Evolutionary conservation across 2,888 invertebrate species (phyloP), one percentile per base, ranked within the genome.

Genomic region (Electrophaes corylata): DNA sequence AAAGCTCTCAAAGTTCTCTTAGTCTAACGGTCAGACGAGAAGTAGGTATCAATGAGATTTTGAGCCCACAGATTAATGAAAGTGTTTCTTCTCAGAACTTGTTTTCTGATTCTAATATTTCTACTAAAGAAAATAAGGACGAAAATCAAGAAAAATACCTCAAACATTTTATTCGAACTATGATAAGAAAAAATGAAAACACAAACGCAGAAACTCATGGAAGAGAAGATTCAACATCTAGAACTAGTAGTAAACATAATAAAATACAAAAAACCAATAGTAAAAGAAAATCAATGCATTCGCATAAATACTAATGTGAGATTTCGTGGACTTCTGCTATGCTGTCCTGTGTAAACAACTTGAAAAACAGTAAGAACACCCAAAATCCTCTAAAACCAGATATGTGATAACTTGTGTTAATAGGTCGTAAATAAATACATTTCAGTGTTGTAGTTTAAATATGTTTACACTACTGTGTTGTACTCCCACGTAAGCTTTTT

Each of bases 401-500:
- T 40, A 23, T 16, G 12, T 14, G 12, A 20, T 48, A 35, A 23
- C 8, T 6, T 16, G n/a, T 23, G n/a, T 18, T 12, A 12, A 1
- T 26, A 16, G 19, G 1, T 35, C 14, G 29, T 56, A 56, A 43
- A 44, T 56, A 45, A 44, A 55, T 49, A 49, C 10, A 49, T 31
- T 26, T 11, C 11, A 5, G 16, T 35, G 29, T 11, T 46, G 33
- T 43, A 11, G 20, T 40, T 39, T 2, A 35, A 48, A 31, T 33
- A 0, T n/a, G 16, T 41, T 43, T 44, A 26, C 6, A 20, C 23
- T 48, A 11, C 45, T 78, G 70, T 78, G 78, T 83, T 86, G 86
- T 86, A 83, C 87, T 89, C 84, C 87, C 88, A 87, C 83, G 80
- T 75, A 64, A 67, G 48, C 20, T 12, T 45, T 35, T 31, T 57